Evolutionary conservation across 2,888 invertebrate species (phyloP).

Genomic region (Himalopsyche kuldschensis): DNA sequence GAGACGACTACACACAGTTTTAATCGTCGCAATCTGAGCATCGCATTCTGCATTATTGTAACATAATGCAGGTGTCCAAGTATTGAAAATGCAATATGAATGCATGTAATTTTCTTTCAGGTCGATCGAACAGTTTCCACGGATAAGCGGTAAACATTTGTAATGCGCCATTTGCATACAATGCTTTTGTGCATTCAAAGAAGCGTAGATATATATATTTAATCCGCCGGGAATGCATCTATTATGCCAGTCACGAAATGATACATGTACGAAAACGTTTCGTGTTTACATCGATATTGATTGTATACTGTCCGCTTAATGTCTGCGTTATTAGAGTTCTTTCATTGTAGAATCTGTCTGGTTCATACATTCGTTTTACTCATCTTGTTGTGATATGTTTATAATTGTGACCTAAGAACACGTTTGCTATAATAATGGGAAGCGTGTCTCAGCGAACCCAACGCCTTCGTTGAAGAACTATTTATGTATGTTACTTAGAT

Average conservation of each 20-base stretch:
- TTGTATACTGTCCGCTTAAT: background rate
- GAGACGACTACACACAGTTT: background rate
- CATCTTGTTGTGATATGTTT: no score
- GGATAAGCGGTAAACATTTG: background rate
- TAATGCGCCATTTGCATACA: background rate
- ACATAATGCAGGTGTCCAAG: background rate
- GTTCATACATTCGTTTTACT: no score
- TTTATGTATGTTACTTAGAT: background rate
- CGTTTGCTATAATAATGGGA: no score
- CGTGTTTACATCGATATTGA: background rate
- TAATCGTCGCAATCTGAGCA: background rate
- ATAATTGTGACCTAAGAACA: no score
- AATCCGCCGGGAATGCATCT: background rate
- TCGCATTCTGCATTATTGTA: background rate
- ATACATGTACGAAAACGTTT: background rate
- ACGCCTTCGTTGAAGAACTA: background rate
- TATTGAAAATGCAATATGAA: background rate
- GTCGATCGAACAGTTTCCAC: background rate
- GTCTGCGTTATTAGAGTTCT: background rate
- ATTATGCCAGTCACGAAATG: background rate
- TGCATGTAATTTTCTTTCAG: background rate
- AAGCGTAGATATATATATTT: background rate
- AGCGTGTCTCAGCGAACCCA: no score
- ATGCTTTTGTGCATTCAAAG: background rate
- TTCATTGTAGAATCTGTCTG: no score